These are phyloP conservation scores for Ormyrus pomaceus DNA, from an alignment of 2,888 invertebrate genomes.

Conservation along the genomic window DNA sequence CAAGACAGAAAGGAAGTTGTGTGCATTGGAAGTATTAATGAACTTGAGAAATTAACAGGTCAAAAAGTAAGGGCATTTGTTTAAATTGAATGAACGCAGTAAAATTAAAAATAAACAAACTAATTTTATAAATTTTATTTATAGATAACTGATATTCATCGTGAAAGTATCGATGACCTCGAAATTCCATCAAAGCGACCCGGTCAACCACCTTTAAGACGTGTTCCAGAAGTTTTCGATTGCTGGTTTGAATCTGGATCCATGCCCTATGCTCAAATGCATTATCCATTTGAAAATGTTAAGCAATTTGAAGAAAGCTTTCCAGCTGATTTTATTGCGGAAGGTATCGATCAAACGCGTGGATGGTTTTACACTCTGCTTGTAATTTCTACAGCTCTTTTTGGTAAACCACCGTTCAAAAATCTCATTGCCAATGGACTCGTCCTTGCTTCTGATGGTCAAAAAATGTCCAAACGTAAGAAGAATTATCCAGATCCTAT, in stretches of 20 bases:
- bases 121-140: slow-evolving; percentile 3
- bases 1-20: slow-evolving; percentile 94
- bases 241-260: slow-evolving; percentile 99
- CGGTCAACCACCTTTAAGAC: slow-evolving; percentile 88
- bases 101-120: not conserved
- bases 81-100: not conserved
- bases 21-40: slow-evolving; percentile 95
- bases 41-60: slow-evolving; percentile 90
- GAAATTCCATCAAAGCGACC: slow-evolving; percentile 92
- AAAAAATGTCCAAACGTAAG: slow-evolving; percentile 99
- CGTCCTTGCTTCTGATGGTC: slow-evolving; percentile 96
- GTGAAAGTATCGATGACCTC: slow-evolving; percentile 94
- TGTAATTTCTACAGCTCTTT: slow-evolving; percentile 96
- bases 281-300: slow-evolving; percentile 96
- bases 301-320: slow-evolving; percentile 93
- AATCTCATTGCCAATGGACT: slow-evolving; percentile 98
- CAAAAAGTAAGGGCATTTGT: slow-evolving; percentile 73
- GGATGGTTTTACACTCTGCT: slow-evolving; percentile 99
- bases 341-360: slow-evolving; percentile 98
- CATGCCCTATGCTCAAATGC: slow-evolving; percentile 98
- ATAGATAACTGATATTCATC: slow-evolving; percentile 90
- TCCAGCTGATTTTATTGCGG: slow-evolving; percentile 99
- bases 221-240: slow-evolving; percentile 97
- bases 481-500: slow-evolving; percentile 99
- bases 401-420: slow-evolving; percentile 97